Conservation (phyloP, 2,888 invertebrate species). For the Sturmia bella region DNA sequence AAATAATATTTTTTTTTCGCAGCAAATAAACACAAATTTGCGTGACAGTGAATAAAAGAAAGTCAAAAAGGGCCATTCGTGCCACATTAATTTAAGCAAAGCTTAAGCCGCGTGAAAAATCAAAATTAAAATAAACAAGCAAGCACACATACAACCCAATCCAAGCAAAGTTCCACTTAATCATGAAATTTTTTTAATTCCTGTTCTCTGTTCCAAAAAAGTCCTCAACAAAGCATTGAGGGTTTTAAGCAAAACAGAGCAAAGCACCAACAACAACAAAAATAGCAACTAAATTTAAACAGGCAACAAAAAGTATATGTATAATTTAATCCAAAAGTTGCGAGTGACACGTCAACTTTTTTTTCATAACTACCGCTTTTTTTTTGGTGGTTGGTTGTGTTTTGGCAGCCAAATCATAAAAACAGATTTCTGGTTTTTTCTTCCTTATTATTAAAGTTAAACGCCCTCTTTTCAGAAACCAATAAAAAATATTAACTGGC, state of each 20-base stretch:
- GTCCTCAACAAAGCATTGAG: slow-evolving; percentile 18
- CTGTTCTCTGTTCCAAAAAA: neutral
- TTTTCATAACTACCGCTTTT: too few species aligned
- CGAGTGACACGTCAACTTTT: slow-evolving; percentile 62
- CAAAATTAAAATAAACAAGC: neutral
- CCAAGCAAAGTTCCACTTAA: slow-evolving; percentile 8
- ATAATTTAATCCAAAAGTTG: slow-evolving; percentile 59
- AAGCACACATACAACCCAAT: neutral
- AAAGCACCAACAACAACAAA: slow-evolving; percentile 23
- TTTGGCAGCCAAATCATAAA: slow-evolving; percentile 40
- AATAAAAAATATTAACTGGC: slow-evolving; percentile 33
- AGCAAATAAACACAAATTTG: slow-evolving; percentile 62
- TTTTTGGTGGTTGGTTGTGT: neutral
- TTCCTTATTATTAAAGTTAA: slow-evolving; percentile 55
- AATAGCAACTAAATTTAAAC: neutral
- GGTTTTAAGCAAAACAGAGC: neutral
- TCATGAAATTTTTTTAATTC: slow-evolving; percentile 14
- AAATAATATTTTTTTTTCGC: slow-evolving; percentile 46
- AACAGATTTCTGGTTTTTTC: slow-evolving; percentile 41
- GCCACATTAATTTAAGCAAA: too few species aligned
- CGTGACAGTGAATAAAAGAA: slow-evolving; percentile 29
- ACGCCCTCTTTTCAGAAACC: slow-evolving; percentile 44
- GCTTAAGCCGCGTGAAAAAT: too few species aligned
- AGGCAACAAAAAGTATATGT: slow-evolving; percentile 21
- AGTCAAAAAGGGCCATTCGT: too few species aligned